Conservation (phyloP, 92 coral and sea anemone genomes). For the Micromussa lordhowensis region DNA sequence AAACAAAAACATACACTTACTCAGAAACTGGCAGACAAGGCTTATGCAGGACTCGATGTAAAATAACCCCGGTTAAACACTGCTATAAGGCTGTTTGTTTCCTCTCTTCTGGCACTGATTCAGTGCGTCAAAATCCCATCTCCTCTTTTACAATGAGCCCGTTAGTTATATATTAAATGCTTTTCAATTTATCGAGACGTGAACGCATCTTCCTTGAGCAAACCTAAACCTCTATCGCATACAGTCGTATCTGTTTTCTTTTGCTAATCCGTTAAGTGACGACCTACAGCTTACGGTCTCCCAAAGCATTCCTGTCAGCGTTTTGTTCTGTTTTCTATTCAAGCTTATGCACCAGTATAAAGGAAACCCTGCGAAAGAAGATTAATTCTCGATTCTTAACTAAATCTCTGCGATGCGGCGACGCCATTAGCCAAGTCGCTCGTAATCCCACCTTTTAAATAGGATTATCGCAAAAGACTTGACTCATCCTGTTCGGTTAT, state of each 20-base stretch:
- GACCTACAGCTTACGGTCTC: neutral
- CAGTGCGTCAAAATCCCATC: neutral
- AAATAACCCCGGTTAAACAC: neutral
- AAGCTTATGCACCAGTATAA: neutral
- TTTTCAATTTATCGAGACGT: neutral
- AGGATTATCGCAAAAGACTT: neutral
- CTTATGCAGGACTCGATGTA: neutral
- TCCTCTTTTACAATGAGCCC: neutral
- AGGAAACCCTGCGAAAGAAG: conserved; percentile 15
- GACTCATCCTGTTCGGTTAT: neutral
- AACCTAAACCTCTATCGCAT: neutral
- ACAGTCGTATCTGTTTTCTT: conserved; percentile 13
- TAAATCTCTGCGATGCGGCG: conserved; percentile 32
- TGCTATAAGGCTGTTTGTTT: neutral
- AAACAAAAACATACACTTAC: conserved; percentile 19
- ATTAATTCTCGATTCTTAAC: conserved; percentile 20
- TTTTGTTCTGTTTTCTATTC: neutral
- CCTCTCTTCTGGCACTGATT: neutral
- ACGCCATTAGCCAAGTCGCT: conserved; percentile 26
- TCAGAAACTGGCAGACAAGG: neutral
- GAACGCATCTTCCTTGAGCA: neutral
- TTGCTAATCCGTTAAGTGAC: conserved; percentile 7
- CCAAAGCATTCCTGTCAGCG: conserved; percentile 8
- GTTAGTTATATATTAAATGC: neutral
- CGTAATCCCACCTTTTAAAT: conserved; percentile 15